A percentile compares a stretch with the other conserved stretches of the same genome.
Conservation (phyloP, 1,140 invertebrate species). For the Drosophila neocordata region DNA sequence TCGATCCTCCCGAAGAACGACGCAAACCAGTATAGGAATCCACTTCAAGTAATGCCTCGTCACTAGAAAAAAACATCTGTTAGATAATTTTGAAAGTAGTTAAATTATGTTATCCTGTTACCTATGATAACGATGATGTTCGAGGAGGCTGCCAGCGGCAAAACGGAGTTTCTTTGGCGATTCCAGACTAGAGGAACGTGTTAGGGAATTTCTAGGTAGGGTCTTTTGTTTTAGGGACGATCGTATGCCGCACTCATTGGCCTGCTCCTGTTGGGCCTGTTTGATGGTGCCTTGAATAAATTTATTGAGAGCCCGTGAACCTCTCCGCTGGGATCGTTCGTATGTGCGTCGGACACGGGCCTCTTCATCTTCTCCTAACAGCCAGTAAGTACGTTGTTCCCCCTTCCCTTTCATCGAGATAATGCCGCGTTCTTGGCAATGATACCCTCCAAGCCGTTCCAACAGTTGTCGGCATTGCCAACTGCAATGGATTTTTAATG, state of each 20-base stretch:
- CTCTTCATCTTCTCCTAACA: constrained; percentile 89
- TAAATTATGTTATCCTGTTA: constrained; percentile 23
- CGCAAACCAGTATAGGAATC: constrained; percentile 82
- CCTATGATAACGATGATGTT: constrained; percentile 85
- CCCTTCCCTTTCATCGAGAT: constrained; percentile 94
- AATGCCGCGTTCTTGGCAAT: constrained; percentile 88
- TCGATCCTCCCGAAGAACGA: constrained; percentile 76
- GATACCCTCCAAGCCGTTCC: constrained; percentile 91
- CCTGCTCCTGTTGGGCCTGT: constrained; percentile 49
- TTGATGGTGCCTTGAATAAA: constrained; percentile 76
- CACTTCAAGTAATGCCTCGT: constrained; percentile 85
- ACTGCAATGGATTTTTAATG: constrained; percentile 94
- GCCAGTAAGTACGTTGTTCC: constrained; percentile 93
- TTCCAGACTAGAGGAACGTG: constrained; percentile 89
- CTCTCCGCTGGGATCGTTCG: constrained; percentile 83
- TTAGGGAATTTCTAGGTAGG: constrained; percentile 69
- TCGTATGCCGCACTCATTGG: constrained; percentile 83
- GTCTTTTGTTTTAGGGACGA: constrained; percentile 86
- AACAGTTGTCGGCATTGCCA: constrained; percentile 88
- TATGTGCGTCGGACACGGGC: constrained; percentile 84
- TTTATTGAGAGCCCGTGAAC: constrained; percentile 75
- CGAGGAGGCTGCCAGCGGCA: constrained; percentile 87
- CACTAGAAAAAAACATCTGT: constrained; percentile 66
- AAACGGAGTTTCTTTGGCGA: constrained; percentile 91
- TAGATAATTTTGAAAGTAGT: not conserved